phyloP scores from a whole-genome alignment of 2,797 vertebrate species.

The Sebastes minor region DNA sequence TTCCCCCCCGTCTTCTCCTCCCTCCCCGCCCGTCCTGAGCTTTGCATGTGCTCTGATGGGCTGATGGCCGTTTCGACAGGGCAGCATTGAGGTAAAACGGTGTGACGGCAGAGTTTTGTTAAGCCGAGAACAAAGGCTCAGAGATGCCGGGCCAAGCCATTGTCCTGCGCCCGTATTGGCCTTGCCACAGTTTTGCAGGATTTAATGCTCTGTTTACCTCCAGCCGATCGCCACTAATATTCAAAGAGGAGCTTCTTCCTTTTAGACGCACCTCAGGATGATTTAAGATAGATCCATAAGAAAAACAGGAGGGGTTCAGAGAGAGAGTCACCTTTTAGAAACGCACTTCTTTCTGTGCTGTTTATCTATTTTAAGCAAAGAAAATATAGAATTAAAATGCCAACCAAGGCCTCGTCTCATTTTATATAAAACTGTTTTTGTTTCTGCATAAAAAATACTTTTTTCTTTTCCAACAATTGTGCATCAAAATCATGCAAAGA shows the following conservation, averaged over 20 bases:
- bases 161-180: constrained; percentile 91
- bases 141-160: constrained; percentile 81
- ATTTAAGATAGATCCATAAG: constrained; percentile 48
- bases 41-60: constrained; percentile 92
- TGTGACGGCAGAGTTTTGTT: constrained; percentile 98
- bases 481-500: not conserved
- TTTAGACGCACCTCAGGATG: constrained; percentile 48
- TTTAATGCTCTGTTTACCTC: constrained; percentile 98
- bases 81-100: constrained; percentile 94
- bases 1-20: not conserved
- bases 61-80: constrained; percentile 94
- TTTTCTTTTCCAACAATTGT: not conserved
- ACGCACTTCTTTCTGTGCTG: not conserved
- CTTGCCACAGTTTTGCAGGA: constrained; percentile 93
- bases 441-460: not conserved
- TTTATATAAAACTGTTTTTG: not conserved
- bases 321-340: not conserved
- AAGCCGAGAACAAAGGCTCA: constrained; percentile 95
- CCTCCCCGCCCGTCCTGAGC: constrained; percentile 72
- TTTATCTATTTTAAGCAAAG: not conserved
- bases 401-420: not conserved
- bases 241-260: constrained; percentile 71
- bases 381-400: not conserved
- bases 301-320: not conserved
- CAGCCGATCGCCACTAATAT: constrained; percentile 90